Conservation (phyloP, 2,113 vertebrate species). For the Amblyornis subalaris region DNA sequence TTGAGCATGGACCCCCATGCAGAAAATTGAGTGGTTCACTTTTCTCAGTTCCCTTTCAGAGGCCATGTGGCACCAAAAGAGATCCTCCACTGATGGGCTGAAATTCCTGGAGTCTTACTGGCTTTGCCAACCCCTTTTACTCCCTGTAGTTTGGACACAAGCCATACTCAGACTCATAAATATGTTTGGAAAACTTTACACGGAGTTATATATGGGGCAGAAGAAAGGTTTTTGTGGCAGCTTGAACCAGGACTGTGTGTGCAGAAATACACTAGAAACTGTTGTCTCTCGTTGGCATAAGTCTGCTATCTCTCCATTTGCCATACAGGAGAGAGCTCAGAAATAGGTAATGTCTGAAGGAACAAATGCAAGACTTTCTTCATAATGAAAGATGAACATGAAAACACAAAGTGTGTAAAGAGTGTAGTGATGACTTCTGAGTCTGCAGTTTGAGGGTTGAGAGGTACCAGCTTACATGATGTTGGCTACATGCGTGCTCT, state of each 20-base stretch:
- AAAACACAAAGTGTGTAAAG: not conserved
- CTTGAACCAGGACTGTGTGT: not conserved
- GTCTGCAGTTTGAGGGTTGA: not conserved
- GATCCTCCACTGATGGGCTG: not conserved
- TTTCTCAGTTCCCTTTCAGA: not conserved
- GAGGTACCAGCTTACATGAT: not conserved
- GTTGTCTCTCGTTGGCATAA: not conserved
- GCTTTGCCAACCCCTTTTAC: not conserved
- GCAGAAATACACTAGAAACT: not conserved
- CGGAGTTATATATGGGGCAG: not conserved
- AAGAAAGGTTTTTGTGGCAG: not conserved
- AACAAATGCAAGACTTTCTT: not conserved
- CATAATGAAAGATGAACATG: not conserved
- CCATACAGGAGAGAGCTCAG: not conserved
- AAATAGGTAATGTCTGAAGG: not conserved
- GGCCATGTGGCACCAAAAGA: not conserved
- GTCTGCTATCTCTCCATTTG: not conserved
- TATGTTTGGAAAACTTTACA: not conserved
- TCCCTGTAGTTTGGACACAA: not conserved
- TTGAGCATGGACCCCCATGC: rapidly evolving
- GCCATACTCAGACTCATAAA: not conserved
- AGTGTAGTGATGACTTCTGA: not conserved
- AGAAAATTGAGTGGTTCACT: not conserved
- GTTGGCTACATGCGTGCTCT: not conserved
- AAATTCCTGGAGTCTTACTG: not conserved